Base-by-base conservation (phyloP, 2,113 vertebrate species). In the Heterotilapia buettikoferi region DNA sequence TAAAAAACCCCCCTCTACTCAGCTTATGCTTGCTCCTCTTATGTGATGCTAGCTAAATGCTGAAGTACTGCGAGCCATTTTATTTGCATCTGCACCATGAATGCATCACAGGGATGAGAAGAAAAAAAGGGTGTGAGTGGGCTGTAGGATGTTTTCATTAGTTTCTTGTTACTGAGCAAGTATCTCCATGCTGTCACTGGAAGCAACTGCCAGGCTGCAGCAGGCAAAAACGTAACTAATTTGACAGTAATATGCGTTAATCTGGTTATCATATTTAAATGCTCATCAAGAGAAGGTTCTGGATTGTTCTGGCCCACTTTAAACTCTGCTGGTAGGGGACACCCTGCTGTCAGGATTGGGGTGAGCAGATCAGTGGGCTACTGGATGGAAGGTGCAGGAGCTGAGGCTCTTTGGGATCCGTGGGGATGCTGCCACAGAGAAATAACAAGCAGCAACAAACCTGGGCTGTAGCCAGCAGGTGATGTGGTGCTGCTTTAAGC, bases 1-100 rank as follows among this genome's bases (percentile, higher is more conserved):
- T 47, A 18, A 26, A 47, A 38, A 24, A 0, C 0, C 0, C 0
- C 1, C 63, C 6, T 45, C 47, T 45, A 26, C 40, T 47, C 9
- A 29, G 40, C 16, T 47, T 26, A 45, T 9, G 8, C 38, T 47
- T 47, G 24, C 68, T 47, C 40, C 68, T 76, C 9, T 29, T 47
- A 26, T 76, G 13, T 18, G 8, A 43, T 3, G 5, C 68, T 47
- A 76, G 5, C 68, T 76, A 47, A 47, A 76, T 11, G 40, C 14
- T 76, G 68, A 76, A 76, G 68, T 18, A 47, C 40, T 76, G 21
- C 6, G 6, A 18, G 21, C 40, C 68, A 76, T 45, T 76, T 76
- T 47, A 76, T 47, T 76, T 76, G 68, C 68, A 47, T 47, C 9
- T 7, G 6, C 68, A 76, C 21, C 40, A 0, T 47, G 68, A 76